Conservation (phyloP, 2,888 invertebrate species). For the Dorcus parallelipipedus region DNA sequence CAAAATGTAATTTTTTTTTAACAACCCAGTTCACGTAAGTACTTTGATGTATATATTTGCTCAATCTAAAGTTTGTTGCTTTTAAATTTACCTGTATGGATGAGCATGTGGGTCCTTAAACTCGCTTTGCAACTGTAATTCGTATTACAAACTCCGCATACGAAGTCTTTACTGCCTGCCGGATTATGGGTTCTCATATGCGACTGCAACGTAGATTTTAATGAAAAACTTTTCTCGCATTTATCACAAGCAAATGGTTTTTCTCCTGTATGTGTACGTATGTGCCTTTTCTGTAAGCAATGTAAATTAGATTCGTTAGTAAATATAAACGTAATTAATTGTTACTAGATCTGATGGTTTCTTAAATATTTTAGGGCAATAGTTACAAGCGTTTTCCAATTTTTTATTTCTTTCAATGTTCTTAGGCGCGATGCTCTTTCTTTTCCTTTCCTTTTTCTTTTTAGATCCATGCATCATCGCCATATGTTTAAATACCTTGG, state of each 20-base stretch:
- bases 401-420: constrained; percentile 34
- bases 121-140: constrained; percentile 64
- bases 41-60: not conserved
- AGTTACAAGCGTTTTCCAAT: constrained; percentile 51
- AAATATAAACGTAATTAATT: not conserved
- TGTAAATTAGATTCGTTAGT: not conserved
- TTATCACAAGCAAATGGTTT: constrained; percentile 59
- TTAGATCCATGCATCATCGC: constrained; percentile 4
- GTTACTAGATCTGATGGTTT: constrained; percentile 62
- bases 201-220: constrained; percentile 63
- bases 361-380: constrained; percentile 63
- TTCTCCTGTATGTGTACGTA: constrained; percentile 66
- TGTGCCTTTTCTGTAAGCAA: constrained; percentile 53
- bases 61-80: not conserved
- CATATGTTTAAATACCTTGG: constrained; percentile 16
- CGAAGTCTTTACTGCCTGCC: constrained; percentile 54
- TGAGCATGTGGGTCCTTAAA: constrained; percentile 63
- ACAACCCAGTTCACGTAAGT: too few species aligned
- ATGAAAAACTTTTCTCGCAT: constrained; percentile 58
- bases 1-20: constrained; percentile 7
- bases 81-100: constrained; percentile 54
- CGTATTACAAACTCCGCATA: constrained; percentile 61
- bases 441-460: constrained; percentile 30
- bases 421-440: not conserved
- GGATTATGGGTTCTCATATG: constrained; percentile 58